A percentile compares a stretch with the other conserved stretches of the same genome.
phyloP scores from a whole-genome alignment of 2,888 invertebrate genomes.

The Junonia oenone region DNA sequence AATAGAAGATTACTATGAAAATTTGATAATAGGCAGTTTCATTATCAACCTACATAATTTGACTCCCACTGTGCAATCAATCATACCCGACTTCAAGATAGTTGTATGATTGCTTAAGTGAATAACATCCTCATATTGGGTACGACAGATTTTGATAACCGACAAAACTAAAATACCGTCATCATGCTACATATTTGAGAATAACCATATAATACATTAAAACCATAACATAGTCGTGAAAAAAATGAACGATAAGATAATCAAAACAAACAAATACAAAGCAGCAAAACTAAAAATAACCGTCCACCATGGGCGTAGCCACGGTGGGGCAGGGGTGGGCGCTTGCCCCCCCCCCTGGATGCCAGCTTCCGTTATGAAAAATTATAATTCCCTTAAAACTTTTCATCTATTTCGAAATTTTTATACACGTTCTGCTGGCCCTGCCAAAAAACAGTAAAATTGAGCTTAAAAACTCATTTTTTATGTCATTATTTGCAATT shows the following conservation, averaged over 20 bases:
- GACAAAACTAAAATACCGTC: not conserved
- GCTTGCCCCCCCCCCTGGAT: no score
- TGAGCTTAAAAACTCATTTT: no score
- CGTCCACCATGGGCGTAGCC: no score
- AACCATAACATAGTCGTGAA: not conserved
- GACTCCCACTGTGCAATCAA: conserved; percentile 4
- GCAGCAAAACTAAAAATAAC: no score
- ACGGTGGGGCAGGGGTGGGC: no score
- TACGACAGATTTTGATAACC: not conserved
- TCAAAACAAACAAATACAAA: no score
- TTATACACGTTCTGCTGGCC: no score
- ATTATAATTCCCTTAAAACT: no score
- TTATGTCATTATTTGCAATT: no score
- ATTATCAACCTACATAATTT: not conserved
- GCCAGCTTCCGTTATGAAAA: no score
- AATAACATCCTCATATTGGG: not conserved
- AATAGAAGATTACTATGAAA: conserved; percentile 46
- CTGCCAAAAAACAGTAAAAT: no score
- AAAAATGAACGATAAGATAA: not conserved
- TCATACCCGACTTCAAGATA: conserved; percentile 8
- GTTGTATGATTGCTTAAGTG: conserved; percentile 10
- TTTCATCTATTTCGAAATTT: no score
- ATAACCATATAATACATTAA: not conserved
- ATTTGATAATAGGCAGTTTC: not conserved
- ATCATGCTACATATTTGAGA: not conserved